These are phyloP conservation scores for Esox lucius DNA, from an alignment of 2,797 vertebrate genomes.

Conservation along the genomic window DNA sequence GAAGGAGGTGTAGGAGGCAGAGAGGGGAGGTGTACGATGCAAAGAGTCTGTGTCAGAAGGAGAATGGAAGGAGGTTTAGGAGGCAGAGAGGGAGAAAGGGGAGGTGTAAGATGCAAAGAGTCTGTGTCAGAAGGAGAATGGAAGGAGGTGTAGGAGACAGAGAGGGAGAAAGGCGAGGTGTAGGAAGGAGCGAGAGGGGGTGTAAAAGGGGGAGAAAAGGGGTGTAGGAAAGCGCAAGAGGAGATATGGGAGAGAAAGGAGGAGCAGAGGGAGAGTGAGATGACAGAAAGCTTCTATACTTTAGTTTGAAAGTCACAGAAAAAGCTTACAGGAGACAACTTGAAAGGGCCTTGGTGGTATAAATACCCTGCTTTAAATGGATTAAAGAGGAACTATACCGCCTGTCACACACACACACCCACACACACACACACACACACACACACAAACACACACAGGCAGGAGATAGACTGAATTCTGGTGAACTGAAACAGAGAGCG, in stretches of 20 bases:
- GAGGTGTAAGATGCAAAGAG: too few relatives aligned
- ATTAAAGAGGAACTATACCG: constrained; percentile 25
- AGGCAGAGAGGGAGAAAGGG: too few relatives aligned
- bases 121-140: too few relatives aligned
- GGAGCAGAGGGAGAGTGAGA: constrained; percentile 10
- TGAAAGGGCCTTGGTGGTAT: constrained; percentile 26
- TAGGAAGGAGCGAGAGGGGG: not conserved
- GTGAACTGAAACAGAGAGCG: constrained; percentile 5
- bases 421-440: not conserved
- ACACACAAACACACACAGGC: too few relatives aligned
- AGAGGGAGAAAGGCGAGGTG: constrained; percentile 4
- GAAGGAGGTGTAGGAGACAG: constrained; percentile 17
- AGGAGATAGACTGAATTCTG: not conserved
- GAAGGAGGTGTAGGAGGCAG: constrained; percentile 17
- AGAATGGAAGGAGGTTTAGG: too few relatives aligned
- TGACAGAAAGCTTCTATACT: constrained; percentile 19
- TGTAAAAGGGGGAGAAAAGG: constrained; percentile 19
- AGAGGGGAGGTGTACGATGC: not conserved
- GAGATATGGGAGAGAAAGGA: not conserved
- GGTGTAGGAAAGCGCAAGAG: not conserved
- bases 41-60: too few relatives aligned
- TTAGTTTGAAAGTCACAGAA: constrained; percentile 44
- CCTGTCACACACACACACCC: constrained; percentile 7
- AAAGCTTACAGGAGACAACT: constrained; percentile 53
- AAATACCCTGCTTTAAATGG: constrained; percentile 24